Evolutionary conservation across 2,888 invertebrate genomes (phyloP), one percentile per base, ranked within the genome.

Genomic region (Clistopyga incitator): DNA sequence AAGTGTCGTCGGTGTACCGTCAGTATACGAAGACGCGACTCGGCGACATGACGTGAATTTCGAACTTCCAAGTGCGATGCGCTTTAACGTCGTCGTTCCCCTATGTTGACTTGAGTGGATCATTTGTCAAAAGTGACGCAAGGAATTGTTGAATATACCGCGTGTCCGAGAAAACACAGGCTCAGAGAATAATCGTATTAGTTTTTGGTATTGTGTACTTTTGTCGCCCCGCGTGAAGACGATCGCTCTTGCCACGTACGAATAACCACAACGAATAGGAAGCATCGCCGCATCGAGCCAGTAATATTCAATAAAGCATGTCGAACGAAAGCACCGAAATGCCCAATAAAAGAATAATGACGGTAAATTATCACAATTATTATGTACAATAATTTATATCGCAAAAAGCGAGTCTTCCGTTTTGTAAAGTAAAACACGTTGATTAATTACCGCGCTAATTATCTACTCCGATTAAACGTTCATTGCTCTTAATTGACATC

Each of bases 311-410:
- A 11, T n/a, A 47, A 15, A 70, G 15, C 20, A 70, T 52, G 70
- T 70, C 34, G 81, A 88, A 85, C 75, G 86, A 88, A 71, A 79
- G 64, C 74, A 38, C 77, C 67, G 87, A 88, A 78, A 83, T 83
- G 47, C 88, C 89, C 20, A 90, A 88, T 61, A 91, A 91, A 85
- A 88, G 87, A 76, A 86, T 89, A 72, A 90, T 91, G 90, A 89
- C 89, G 86, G 91, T 91, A 64, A 64, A 89, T 87, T 86, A 74
- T 78, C 8, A 70, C 42, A 4, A 42, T 56, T 61, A 29, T 52
- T 15, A 29, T 20, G 11, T 23, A 13, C 8, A 8, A 3, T 38
- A 8, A 61, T 25, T 56, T 10, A 50, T n/a, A 50, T 13, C 3
- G 6, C 18, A 52, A 47, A 47, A 54, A 20, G 1, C 8, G 50